Percentiles rank a stretch among this genome's conserved stretches.
phyloP scores from a whole-genome alignment of 2,888 invertebrate species.

The Acleris emargana region DNA sequence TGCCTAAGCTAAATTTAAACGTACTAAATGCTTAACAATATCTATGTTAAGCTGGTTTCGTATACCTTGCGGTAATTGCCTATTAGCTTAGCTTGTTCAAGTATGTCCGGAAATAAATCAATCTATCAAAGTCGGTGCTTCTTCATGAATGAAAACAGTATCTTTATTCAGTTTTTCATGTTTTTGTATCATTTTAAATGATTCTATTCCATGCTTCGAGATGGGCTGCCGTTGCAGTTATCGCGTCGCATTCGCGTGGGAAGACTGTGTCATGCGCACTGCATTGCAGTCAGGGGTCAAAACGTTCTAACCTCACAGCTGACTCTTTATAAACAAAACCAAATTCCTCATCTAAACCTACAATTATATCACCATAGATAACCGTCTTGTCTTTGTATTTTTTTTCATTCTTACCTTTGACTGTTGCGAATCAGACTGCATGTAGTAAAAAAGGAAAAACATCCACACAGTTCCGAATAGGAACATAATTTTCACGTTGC shows the following conservation, averaged over 20 bases:
- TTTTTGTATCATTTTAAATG: not conserved
- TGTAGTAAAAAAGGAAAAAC: conserved; percentile 75
- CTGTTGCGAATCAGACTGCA: conserved; percentile 71
- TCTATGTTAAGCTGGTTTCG: not conserved
- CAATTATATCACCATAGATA: not conserved
- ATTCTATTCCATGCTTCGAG: conserved; percentile 6
- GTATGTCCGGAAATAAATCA: conserved; percentile 3
- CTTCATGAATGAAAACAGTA: not conserved
- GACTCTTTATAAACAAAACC: conserved; percentile 34
- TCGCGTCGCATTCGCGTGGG: conserved; percentile 49
- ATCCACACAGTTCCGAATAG: conserved; percentile 74
- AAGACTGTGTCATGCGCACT: conserved; percentile 66
- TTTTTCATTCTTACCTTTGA: conserved; percentile 63
- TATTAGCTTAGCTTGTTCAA: conserved; percentile 7
- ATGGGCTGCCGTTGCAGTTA: conserved; percentile 52
- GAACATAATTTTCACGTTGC: conserved; percentile 75
- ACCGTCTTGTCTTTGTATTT: not conserved
- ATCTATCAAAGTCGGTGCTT: not conserved
- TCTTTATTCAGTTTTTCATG: no score
- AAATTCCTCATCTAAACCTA: not conserved
- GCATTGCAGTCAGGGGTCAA: conserved; percentile 49
- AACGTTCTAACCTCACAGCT: conserved; percentile 59
- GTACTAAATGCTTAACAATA: not conserved
- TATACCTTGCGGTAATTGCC: not conserved
- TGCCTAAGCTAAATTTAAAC: not conserved